Evolutionary conservation across 2,888 invertebrate species (phyloP), one percentile per base, ranked within the genome.

Genomic region (Acleris literana): DNA sequence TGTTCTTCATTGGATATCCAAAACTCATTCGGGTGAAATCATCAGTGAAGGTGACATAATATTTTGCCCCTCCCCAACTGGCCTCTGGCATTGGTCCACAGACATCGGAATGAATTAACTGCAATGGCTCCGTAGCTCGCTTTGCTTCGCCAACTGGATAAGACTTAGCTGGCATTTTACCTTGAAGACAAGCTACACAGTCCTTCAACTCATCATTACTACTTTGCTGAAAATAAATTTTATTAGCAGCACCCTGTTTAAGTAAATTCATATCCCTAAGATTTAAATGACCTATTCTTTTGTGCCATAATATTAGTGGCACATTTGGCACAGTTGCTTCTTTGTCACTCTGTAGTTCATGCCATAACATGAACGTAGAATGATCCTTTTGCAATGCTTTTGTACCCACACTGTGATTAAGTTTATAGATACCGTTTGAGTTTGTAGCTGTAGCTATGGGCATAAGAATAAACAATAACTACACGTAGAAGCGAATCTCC

Each of bases 1-100:
- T 69, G 9, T 46, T 22, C 16, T 60, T 59, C 33, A 68, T 18
- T 16, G 68, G 17, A 44, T 63, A 69, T 29, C 54, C 69, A 33
- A 54, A 68, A 16, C 43, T 57, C 46, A 59, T 68, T 44, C 65
- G 63, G 1, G 64, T 55, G 29, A 18, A 64, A 22, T 69, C 66
- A 29, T 69, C 69, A 0, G 61, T 61, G n/a, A 69, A 62, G 1
- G 61, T 64, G 5, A 67, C 13, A 6, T 67, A 18, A 52, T 69
- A 69, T 16, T 48, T 57, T 5, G 60, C 64, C 16, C 62, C 66
- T n/a, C 66, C 66, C 44, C 25, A 57, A 25, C 61, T 61, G 53
- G 17, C 1, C 13, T 18, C 54, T 16, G 9, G 25, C 54, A 66
- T 60, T 1, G 69, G 69, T 0, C 66, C 69, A 57, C 59, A 55